Evolutionary conservation across 2,113 vertebrate species (phyloP).

Genomic region (Thryonomys swinderianus): DNA sequence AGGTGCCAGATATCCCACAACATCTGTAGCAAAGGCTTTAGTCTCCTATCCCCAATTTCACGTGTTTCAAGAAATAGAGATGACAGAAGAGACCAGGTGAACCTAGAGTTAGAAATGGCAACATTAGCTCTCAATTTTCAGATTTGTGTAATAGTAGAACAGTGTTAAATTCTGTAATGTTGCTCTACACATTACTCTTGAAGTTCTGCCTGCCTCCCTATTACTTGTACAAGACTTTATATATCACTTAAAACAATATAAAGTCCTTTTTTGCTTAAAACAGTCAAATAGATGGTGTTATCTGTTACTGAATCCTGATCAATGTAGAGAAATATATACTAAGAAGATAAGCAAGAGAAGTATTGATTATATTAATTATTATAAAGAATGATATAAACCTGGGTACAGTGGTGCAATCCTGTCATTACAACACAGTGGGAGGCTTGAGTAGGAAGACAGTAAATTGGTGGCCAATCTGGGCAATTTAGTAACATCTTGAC

Average conservation of each 20-base stretch:
- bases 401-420: background rate
- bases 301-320: background rate
- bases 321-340: background rate
- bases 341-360: background rate
- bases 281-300: background rate
- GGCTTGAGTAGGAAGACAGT: background rate
- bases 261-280: slow-evolving; percentile 22
- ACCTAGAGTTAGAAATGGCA: background rate
- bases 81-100: background rate
- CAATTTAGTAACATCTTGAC: background rate
- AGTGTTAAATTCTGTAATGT: background rate
- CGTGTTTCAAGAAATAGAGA: background rate
- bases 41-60: background rate
- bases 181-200: background rate
- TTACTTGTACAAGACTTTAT: background rate
- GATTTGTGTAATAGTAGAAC: background rate
- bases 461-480: background rate
- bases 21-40: background rate
- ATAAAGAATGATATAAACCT: background rate
- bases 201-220: background rate
- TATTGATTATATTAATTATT: background rate
- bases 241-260: background rate
- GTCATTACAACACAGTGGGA: background rate
- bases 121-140: background rate
- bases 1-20: background rate